Evolutionary conservation across 2,113 vertebrate genomes (phyloP), one percentile per base, ranked within the genome.

Genomic region (Callaeas wilsoni): DNA sequence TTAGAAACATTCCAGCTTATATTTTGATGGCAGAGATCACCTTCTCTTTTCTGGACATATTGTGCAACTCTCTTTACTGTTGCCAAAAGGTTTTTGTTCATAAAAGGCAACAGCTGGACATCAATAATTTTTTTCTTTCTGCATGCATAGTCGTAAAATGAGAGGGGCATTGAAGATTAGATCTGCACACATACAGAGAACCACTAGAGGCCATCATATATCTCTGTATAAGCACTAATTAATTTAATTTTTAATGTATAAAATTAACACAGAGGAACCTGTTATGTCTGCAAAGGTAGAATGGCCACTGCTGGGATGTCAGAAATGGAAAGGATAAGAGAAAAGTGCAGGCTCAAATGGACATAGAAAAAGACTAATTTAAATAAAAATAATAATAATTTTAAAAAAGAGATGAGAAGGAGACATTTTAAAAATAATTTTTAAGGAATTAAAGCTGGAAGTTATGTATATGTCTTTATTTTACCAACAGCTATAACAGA

Each of bases 191-290:
- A 84, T 71, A 49, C 20, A 71, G 32, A 47, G 26, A 41, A 69
- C 97, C 90, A 94, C 96, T 97, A 97, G 96, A 95, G 95, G 96
- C 92, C 95, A 87, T 89, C 73, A 90, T 49, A 89, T 27, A 68
- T 83, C 57, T 59, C 44, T 71, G 80, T 92, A 88, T 57, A 93
- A 96, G 52, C 9, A 88, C 21, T 71, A 67, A 74, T 77, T 25
- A 10, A 12, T 59, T 83, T 63, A 95, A 87, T 91, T 77, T 52
- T 60, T 89, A 91, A 42, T 52, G 44, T 6, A 27, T 68, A 81
- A 78, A 32, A 81, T 67, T 93, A 59, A 90, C 44, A 82, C 49
- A 47, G 16, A 75, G 13, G 37, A 50, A 20, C 21, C 63, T 94
- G 12, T 73, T 73, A 50, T 74, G 22, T 39, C 33, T 57, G 68